Evolutionary conservation across 2,797 vertebrate species (phyloP).

Genomic region (Syncerus caffer): DNA sequence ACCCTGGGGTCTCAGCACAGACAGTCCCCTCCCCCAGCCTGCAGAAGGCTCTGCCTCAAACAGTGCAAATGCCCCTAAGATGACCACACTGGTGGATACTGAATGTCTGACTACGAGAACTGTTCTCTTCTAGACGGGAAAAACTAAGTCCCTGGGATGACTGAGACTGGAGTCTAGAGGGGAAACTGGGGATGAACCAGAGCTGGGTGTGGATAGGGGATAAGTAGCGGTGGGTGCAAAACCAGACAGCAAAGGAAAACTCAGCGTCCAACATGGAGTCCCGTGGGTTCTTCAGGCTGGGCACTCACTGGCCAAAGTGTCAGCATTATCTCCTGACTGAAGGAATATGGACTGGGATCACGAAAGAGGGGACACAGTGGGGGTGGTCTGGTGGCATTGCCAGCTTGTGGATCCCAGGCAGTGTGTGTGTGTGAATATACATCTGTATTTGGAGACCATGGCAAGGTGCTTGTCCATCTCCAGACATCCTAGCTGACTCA

Average conservation of each 20-base stretch:
- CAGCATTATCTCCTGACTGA: background rate
- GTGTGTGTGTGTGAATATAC: background rate
- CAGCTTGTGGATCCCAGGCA: background rate
- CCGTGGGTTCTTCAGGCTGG: background rate
- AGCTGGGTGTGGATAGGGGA: background rate
- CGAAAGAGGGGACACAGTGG: background rate
- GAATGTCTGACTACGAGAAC: background rate
- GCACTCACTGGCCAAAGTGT: background rate
- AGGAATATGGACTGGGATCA: background rate
- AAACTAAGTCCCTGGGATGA: background rate
- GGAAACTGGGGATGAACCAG: background rate
- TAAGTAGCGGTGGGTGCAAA: fast-evolving
- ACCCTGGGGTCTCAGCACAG: background rate
- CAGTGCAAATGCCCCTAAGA: background rate
- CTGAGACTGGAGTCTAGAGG: background rate
- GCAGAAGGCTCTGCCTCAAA: background rate
- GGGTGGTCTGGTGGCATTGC: background rate
- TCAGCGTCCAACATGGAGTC: background rate
- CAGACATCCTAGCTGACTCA: background rate
- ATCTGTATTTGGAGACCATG: background rate
- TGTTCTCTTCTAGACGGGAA: background rate
- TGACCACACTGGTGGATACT: background rate
- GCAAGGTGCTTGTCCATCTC: background rate
- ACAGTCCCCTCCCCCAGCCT: background rate
- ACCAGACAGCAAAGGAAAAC: background rate